phyloP scores from a whole-genome alignment of 2,113 vertebrate genomes.

The Xenopus borealis region DNA sequence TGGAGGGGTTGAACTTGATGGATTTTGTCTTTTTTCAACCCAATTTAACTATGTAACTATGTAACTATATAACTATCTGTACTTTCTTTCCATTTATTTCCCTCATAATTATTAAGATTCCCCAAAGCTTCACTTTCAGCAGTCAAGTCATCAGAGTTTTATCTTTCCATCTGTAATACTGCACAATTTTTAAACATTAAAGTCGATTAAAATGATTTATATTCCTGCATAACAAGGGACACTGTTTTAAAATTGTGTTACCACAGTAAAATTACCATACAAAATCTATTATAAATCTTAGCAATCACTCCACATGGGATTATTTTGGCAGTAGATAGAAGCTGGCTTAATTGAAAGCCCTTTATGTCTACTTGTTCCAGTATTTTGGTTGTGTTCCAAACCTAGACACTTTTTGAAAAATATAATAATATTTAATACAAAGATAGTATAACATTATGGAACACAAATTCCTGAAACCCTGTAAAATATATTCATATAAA shows the following conservation, averaged over 20 bases:
- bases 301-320: background rate
- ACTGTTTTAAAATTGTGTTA: constrained; percentile 15
- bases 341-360: constrained; percentile 7
- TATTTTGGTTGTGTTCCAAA: background rate
- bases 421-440: too few species aligned
- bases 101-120: constrained; percentile 16
- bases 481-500: too few species aligned
- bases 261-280: constrained; percentile 14
- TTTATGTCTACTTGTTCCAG: background rate
- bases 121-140: constrained; percentile 21
- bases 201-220: constrained; percentile 40
- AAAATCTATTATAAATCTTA: constrained; percentile 5
- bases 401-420: too few species aligned
- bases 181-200: constrained; percentile 7
- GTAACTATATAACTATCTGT: background rate
- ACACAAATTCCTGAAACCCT: too few species aligned
- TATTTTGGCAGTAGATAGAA: constrained; percentile 1
- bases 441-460: too few species aligned
- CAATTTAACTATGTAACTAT: too few species aligned
- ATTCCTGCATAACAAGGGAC: constrained; percentile 15
- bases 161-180: constrained; percentile 8
- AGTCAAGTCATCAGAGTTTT: constrained; percentile 2
- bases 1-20: too few species aligned
- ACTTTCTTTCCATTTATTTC: constrained; percentile 9
- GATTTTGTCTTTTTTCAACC: too few species aligned